Evolutionary conservation across 1,140 invertebrate species (phyloP), one percentile per base, ranked within the genome.

Genomic region (Hirudo medicinalis): DNA sequence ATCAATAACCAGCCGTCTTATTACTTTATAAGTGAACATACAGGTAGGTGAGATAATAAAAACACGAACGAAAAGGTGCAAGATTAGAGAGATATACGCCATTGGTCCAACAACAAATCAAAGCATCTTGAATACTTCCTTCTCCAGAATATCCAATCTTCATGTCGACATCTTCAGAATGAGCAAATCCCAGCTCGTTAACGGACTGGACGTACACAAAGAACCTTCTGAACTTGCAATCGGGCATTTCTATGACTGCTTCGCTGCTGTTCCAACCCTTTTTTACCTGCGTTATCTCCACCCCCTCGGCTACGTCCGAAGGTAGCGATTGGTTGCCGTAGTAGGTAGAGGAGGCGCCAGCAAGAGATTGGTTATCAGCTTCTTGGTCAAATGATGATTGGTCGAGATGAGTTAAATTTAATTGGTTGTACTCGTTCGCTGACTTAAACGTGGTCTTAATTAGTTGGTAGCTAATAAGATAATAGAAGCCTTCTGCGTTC

Each of bases 61-160:
- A 17, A 15, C 13, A 5, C 1, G 13, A 17, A 11, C 11, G 43
- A 49, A n/a, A n/a, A n/a, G n/a, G n/a, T 49, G 43, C 3, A 49
- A 0, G 43, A 49, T 15, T 49, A 9, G 43, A 49, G 3, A 49
- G 43, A 49, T 49, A 8, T 49, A 49, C 3, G 15, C 11, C 13
- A 49, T 49, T 49, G 9, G 11, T 49, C 9, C 4, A 11, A 49
- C 4, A 49, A 49, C 43, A 49, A 49, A 27, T 32, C 0, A 25
- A 72, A 63, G 20, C 43, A 6, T 17, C 43, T 15, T 49, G 13
- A 49, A 49, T 49, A 73, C 72, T 71, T 57, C 69, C 69, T 69
- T 74, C 70, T 36, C 73, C 73, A 17, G 73, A 67, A 63, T 71
- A 68, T 36, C 60, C 73, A 20, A 19, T 69, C 70, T 72, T 72